Evolutionary conservation across 2,113 vertebrate genomes (phyloP).

Genomic region (Madoqua kirkii): DNA sequence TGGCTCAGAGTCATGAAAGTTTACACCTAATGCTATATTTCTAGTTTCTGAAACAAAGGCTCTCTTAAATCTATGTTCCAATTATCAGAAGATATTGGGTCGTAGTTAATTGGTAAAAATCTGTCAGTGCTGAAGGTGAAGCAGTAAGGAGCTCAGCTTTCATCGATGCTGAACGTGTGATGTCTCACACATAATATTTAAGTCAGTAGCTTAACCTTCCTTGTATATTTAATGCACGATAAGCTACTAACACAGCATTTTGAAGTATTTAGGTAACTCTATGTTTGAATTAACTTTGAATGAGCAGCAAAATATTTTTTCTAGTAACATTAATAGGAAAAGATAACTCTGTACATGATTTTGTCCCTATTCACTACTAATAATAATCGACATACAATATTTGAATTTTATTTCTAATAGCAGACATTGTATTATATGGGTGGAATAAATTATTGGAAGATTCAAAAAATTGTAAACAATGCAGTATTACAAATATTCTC

Average conservation of each 20-base stretch:
- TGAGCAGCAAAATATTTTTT: slow-evolving; percentile 20
- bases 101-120: slow-evolving; percentile 69
- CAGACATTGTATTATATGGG: background rate
- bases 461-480: background rate
- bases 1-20: background rate
- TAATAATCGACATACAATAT: background rate
- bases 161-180: slow-evolving; percentile 16
- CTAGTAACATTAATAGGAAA: background rate
- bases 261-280: slow-evolving; percentile 20
- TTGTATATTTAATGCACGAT: slow-evolving; percentile 46
- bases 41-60: slow-evolving; percentile 55
- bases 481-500: background rate
- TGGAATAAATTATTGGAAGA: slow-evolving; percentile 19
- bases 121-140: slow-evolving; percentile 66
- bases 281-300: slow-evolving; percentile 29
- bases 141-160: slow-evolving; percentile 32
- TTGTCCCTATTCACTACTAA: background rate
- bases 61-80: slow-evolving; percentile 37
- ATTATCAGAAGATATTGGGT: slow-evolving; percentile 60
- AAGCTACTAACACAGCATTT: slow-evolving; percentile 44
- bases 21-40: background rate
- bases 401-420: background rate
- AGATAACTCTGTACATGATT: background rate
- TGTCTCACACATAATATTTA: slow-evolving; percentile 67
- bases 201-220: slow-evolving; percentile 56